Percentiles rank a stretch among this genome's conserved stretches.
Conservation (phyloP, 1,140 invertebrate species). For the Drosophila mauritiana region DNA sequence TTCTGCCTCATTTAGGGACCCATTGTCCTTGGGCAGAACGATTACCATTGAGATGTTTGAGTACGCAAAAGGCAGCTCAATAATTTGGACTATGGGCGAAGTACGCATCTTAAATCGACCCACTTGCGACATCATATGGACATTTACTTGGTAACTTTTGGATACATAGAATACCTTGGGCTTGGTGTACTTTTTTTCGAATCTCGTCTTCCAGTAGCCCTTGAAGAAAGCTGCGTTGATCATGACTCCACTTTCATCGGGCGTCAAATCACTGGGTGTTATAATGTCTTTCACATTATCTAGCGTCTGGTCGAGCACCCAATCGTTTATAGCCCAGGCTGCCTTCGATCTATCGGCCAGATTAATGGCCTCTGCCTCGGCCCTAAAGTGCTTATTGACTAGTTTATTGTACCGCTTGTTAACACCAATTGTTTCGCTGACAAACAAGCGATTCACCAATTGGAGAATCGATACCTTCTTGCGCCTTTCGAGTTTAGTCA, state of each 20-base stretch:
- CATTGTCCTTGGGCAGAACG: not conserved
- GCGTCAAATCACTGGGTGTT: not conserved
- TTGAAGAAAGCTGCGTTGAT: constrained; percentile 1
- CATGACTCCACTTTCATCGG: not conserved
- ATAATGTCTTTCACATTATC: not conserved
- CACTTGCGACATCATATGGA: not conserved
- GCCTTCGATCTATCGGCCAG: not conserved
- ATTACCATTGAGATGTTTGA: constrained; percentile 1
- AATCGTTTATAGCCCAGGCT: not conserved
- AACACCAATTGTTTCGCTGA: not conserved
- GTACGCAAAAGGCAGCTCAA: not conserved
- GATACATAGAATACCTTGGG: not conserved
- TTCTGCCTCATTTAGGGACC: not conserved
- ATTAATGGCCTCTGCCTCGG: not conserved
- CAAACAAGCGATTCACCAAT: not conserved
- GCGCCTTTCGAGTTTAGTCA: not conserved
- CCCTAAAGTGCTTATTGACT: not conserved
- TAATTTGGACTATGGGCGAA: not conserved
- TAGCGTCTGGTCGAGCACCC: not conserved
- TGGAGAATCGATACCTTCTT: not conserved
- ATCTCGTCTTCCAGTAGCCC: not conserved
- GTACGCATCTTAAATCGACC: not conserved
- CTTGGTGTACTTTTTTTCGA: not conserved
- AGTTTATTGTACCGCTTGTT: not conserved
- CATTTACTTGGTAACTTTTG: not conserved